Conservation (phyloP, 2,113 vertebrate species). For the Vireo altiloquus region DNA sequence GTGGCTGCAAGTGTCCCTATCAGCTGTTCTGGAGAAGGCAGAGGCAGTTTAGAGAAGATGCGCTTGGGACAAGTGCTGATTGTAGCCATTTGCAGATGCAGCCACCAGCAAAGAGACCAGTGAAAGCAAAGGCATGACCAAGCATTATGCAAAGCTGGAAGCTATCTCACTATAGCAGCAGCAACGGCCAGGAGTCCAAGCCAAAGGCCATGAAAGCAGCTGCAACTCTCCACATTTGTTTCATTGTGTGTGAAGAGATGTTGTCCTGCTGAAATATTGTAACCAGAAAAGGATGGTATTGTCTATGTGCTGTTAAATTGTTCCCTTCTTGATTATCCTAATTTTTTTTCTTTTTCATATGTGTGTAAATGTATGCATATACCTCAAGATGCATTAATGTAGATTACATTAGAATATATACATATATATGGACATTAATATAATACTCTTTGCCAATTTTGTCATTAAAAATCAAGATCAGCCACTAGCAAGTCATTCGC, state of each 20-base stretch:
- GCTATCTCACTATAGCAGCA: background rate
- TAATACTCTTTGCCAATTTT: background rate
- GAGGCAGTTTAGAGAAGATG: background rate
- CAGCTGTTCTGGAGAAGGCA: background rate
- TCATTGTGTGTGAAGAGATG: background rate
- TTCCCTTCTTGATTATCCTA: background rate
- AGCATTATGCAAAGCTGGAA: background rate
- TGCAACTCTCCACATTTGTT: background rate
- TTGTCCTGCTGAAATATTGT: background rate
- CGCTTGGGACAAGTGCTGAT: accelerated
- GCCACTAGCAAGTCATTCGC: background rate
- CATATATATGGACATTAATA: background rate
- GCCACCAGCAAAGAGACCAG: background rate
- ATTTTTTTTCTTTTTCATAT: background rate
- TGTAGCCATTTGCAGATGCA: background rate
- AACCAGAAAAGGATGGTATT: background rate
- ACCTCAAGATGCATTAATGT: background rate
- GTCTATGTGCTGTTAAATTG: background rate
- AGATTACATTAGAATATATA: background rate
- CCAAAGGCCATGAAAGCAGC: background rate
- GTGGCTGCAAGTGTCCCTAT: background rate
- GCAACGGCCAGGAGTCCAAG: background rate
- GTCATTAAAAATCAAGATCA: background rate
- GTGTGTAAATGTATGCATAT: too few relatives aligned
- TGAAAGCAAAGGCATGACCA: background rate